These are phyloP conservation scores for Aphidoletes aphidimyza DNA, from an alignment of 2,888 invertebrate genomes.

Conservation along the genomic window DNA sequence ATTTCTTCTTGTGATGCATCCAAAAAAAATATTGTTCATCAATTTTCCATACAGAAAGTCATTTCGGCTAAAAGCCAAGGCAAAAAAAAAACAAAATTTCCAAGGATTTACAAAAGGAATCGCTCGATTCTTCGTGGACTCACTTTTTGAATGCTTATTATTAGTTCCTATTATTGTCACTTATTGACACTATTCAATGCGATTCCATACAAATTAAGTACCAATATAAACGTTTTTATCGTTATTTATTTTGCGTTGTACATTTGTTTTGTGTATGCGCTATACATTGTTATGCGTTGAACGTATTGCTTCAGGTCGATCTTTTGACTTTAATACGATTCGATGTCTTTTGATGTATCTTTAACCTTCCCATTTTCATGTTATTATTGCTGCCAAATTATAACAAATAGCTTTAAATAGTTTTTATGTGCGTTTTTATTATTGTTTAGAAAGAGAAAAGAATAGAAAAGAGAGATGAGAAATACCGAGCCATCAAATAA, in stretches of 20 bases:
- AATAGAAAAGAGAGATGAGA: not conserved
- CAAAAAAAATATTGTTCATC: not conserved
- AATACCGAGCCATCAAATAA: not conserved
- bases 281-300: too few relatives aligned
- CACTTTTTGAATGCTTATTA: not conserved
- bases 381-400: constrained; percentile 46
- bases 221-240: constrained; percentile 49
- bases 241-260: not conserved
- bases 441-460: not conserved
- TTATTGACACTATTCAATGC: constrained; percentile 19
- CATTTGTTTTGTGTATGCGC: not conserved
- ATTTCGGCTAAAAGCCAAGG: constrained; percentile 1
- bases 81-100: not conserved
- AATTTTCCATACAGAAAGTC: constrained; percentile 35
- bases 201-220: constrained; percentile 44
- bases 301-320: not conserved
- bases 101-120: not conserved
- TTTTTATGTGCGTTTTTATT: constrained; percentile 5
- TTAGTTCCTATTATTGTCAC: constrained; percentile 6
- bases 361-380: constrained; percentile 27
- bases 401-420: constrained; percentile 52
- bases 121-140: not conserved
- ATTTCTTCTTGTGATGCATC: not conserved
- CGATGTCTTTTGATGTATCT: not conserved
- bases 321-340: not conserved